Evolutionary conservation across 2,888 invertebrate species (phyloP), one percentile per base, ranked within the genome.

Genomic region (Plusia festucae): DNA sequence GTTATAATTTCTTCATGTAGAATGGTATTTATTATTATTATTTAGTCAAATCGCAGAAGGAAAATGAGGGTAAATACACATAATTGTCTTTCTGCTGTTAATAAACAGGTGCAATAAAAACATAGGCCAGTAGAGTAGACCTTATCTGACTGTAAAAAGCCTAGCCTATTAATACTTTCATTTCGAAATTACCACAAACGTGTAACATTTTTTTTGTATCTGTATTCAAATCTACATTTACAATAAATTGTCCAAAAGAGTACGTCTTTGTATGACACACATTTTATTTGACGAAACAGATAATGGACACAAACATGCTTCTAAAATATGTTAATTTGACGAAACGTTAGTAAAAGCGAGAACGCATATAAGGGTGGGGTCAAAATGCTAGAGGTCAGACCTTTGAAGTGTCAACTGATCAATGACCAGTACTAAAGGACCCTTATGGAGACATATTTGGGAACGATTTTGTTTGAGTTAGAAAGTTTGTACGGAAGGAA

Each of bases 261-360:
- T 60, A 66, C 27, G 32, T 46, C n/a, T 55, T 55, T 59, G 52
- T 60, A 52, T 65, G 62, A 60, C 32, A 53, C 22, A 53, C 53
- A 68, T 40, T 61, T 65, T 68, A 68, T 69, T 67, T 80, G 65
- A 74, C 66, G 55, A 70, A 57, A 49, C 59, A 60, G 64, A 62
- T 70, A 65, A 61, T 32, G 55, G 34, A 73, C 53, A 70, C 60
- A 57, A 54, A 68, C 24, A 53, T 60, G 61, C 60, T 27, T 60
- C 57, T 34, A 64, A 70, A 65, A 71, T 78, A 79, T 81, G 79
- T 78, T 68, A 81, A 79, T 81, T 76, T 78, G 64, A 76, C 70
- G 76, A 58, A 65, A 64, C 70, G 68, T 78, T 76, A 81, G 85
- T 82, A 82, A 85, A 85, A 85, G 84, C 79, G 62, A 70, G 67